Conservation (phyloP, 2,888 invertebrate species). For the Drosophila suboccidentalis region DNA sequence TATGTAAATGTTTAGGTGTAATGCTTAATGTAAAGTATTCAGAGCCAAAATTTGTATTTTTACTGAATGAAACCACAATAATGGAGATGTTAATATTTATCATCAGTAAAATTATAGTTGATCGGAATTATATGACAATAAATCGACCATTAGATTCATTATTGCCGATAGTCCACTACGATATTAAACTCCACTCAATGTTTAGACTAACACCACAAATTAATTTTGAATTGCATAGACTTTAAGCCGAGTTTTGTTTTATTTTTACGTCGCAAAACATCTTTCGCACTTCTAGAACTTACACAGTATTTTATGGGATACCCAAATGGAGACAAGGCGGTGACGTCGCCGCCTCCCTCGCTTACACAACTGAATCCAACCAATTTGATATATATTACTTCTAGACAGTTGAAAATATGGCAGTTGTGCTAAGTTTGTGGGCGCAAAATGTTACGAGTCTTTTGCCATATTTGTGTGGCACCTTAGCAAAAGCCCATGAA, state of each 20-base stretch:
- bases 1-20: too few species aligned
- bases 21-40: too few species aligned
- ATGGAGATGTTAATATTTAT: too few species aligned
- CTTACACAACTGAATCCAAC: slow-evolving; percentile 50
- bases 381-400: slow-evolving; percentile 28
- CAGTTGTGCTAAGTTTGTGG: slow-evolving; percentile 39
- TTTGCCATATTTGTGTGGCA: slow-evolving; percentile 43
- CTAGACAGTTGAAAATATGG: slow-evolving; percentile 21
- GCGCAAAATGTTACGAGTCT: slow-evolving; percentile 46
- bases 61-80: too few species aligned
- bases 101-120: too few species aligned
- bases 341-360: slow-evolving; percentile 33
- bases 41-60: too few species aligned
- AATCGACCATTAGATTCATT: too few species aligned
- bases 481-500: background rate
- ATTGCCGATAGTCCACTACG: too few species aligned
- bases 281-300: slow-evolving; percentile 10
- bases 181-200: too few species aligned
- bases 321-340: slow-evolving; percentile 21
- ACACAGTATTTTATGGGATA: slow-evolving; percentile 9
- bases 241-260: background rate
- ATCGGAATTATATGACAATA: too few species aligned
- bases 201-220: too few species aligned
- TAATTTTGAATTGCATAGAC: background rate
- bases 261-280: slow-evolving; percentile 15